A percentile compares a stretch with the other conserved stretches of the same genome.
phyloP scores from a whole-genome alignment of 2,113 vertebrate species.

The Corvus hawaiiensis region DNA sequence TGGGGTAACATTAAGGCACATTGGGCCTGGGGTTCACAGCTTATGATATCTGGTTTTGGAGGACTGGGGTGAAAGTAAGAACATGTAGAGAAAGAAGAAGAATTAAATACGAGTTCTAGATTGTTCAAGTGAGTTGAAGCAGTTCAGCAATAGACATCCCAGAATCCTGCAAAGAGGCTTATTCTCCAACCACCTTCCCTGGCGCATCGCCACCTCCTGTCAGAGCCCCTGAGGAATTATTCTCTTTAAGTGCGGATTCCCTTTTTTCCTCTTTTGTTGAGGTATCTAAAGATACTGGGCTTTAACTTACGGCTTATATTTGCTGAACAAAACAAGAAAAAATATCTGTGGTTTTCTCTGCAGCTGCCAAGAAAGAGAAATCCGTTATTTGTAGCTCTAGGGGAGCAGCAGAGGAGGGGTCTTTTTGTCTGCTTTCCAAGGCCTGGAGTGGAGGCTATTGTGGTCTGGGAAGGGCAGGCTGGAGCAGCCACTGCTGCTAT shows the following conservation, averaged over 20 bases:
- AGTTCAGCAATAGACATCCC: background rate
- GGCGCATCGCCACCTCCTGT: accelerated
- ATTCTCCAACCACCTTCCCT: background rate
- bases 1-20: background rate
- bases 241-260: background rate
- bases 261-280: background rate
- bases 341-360: background rate
- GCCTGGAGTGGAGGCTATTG: background rate
- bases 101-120: conserved; percentile 21
- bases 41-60: background rate
- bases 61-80: background rate
- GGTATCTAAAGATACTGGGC: background rate
- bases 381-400: background rate
- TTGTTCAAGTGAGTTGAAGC: background rate
- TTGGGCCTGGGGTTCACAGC: background rate
- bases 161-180: background rate
- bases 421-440: background rate
- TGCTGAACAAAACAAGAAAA: background rate
- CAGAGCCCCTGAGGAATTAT: background rate
- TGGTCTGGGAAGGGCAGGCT: background rate
- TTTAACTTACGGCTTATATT: background rate
- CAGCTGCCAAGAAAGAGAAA: background rate
- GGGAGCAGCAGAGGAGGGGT: background rate
- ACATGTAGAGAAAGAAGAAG: background rate
- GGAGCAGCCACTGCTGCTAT: background rate